Percentiles rank a stretch among this genome's conserved stretches.
Evolutionary conservation across 2,113 vertebrate species (phyloP).

Genomic region (Pseudorectes ferrugineus): DNA sequence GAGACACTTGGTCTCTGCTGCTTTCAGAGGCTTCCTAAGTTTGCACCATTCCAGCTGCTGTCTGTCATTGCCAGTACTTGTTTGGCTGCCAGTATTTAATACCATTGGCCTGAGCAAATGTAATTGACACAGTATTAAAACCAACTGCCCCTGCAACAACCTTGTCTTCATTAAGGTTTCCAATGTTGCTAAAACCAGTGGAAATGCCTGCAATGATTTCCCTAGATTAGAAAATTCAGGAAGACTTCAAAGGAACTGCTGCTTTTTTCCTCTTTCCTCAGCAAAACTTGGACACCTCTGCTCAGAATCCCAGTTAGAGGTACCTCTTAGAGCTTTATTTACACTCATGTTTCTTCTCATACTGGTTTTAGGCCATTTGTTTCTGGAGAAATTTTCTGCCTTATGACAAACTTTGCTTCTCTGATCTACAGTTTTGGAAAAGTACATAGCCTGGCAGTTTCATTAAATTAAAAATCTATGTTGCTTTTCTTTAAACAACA

Average conservation of each 20-base stretch:
- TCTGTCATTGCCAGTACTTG: background rate
- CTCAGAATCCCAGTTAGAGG: background rate
- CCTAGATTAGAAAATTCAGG: background rate
- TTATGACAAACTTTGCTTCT: background rate
- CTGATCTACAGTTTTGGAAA: background rate
- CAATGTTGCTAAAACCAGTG: background rate
- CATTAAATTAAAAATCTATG: background rate
- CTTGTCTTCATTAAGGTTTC: background rate
- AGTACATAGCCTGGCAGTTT: background rate
- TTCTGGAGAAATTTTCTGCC: background rate
- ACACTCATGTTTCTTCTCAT: background rate
- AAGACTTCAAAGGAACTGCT: background rate
- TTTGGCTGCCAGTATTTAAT: background rate
- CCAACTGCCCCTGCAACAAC: background rate
- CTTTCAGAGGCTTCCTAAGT: background rate
- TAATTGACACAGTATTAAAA: background rate
- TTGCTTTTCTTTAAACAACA: background rate
- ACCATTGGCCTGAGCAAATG: background rate
- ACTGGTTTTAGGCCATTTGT: background rate
- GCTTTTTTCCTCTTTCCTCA: background rate
- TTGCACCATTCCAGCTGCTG: background rate
- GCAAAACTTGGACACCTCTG: background rate
- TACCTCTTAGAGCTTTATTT: background rate
- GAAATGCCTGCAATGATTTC: background rate
- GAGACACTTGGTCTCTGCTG: background rate